Conservation (phyloP, 2,888 invertebrate genomes). For the Abrostola tripartita region DNA sequence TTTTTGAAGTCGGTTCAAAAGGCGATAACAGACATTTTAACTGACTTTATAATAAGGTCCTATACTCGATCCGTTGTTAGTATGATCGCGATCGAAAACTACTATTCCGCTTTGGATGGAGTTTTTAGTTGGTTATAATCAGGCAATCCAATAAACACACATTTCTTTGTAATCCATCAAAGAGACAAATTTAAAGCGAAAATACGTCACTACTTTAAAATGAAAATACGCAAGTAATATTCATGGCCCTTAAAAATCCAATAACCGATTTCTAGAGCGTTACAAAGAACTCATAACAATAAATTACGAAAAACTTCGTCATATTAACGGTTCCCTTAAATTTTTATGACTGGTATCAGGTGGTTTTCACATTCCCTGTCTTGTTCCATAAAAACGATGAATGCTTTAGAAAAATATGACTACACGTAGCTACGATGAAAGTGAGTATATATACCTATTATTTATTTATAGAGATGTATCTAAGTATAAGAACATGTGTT, state of each 20-base stretch:
- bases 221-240: neutral
- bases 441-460: constrained; percentile 4
- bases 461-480: neutral
- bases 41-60: too few relatives aligned
- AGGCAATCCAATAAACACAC: too few relatives aligned
- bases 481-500: neutral
- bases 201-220: neutral
- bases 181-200: too few relatives aligned
- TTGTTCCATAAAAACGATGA: constrained; percentile 36
- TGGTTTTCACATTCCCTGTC: constrained; percentile 33
- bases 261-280: neutral
- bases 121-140: too few relatives aligned
- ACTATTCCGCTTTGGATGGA: too few relatives aligned
- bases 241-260: neutral
- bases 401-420: constrained; percentile 27
- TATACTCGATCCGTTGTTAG: too few relatives aligned
- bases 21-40: too few relatives aligned
- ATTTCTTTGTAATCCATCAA: too few relatives aligned
- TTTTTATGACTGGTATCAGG: constrained; percentile 50
- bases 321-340: constrained; percentile 40
- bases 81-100: too few relatives aligned
- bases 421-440: constrained; percentile 32
- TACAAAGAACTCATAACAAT: constrained; percentile 21
- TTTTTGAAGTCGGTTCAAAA: too few relatives aligned
- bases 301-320: constrained; percentile 23